A percentile compares a stretch with the other conserved stretches of the same genome.
Conservation (phyloP, 2,888 invertebrate genomes). For the Leptogaster cylindrica region DNA sequence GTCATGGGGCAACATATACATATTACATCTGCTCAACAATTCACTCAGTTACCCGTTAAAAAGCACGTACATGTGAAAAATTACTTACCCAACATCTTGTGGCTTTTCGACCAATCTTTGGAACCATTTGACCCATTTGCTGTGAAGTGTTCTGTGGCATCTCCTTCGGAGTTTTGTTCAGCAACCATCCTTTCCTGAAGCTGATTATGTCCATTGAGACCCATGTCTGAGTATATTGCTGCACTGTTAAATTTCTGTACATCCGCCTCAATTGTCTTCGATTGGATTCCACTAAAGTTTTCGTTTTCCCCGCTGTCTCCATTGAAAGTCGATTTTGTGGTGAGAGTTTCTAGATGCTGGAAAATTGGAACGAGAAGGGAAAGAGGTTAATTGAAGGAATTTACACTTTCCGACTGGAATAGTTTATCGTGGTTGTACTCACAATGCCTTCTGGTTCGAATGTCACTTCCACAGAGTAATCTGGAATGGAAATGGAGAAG, state of each 20-base stretch:
- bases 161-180: slow-evolving; percentile 38
- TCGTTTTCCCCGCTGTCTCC: slow-evolving; percentile 23
- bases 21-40: background rate
- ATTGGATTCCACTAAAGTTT: slow-evolving; percentile 50
- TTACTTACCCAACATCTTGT: slow-evolving; percentile 48
- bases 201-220: slow-evolving; percentile 34
- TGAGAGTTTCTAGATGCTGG: slow-evolving; percentile 1
- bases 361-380: too few species aligned
- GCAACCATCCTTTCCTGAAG: slow-evolving; percentile 37
- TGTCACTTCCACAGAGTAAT: too few species aligned
- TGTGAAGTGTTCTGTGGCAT: slow-evolving; percentile 16
- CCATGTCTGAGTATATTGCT: slow-evolving; percentile 44
- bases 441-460: too few species aligned
- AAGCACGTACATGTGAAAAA: background rate
- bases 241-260: slow-evolving; percentile 57
- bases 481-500: too few species aligned
- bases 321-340: slow-evolving; percentile 32
- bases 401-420: too few species aligned
- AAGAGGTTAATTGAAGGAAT: too few species aligned
- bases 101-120: slow-evolving; percentile 48
- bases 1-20: background rate
- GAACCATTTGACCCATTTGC: slow-evolving; percentile 46
- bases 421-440: too few species aligned
- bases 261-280: slow-evolving; percentile 25
- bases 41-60: background rate